Conservation (phyloP, 2,888 invertebrate genomes). For the Cephus pulcher region DNA sequence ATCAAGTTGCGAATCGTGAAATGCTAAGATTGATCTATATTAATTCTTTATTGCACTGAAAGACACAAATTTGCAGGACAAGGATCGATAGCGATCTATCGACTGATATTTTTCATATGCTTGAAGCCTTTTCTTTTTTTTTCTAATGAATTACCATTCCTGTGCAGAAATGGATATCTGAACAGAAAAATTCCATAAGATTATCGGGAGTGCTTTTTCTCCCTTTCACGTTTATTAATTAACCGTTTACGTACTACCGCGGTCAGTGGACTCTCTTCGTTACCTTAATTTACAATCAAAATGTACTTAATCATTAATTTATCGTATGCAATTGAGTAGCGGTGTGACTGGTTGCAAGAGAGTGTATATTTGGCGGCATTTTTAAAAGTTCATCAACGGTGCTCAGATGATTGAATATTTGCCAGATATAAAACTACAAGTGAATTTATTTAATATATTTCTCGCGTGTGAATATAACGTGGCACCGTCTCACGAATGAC, state of each 20-base stretch:
- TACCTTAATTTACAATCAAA: conserved; percentile 23
- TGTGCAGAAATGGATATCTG: background rate
- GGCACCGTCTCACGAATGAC: background rate
- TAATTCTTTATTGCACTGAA: background rate
- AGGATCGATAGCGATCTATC: background rate
- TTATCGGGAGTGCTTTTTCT: background rate
- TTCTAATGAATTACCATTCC: background rate
- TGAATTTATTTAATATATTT: conserved; percentile 1
- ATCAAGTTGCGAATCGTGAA: background rate
- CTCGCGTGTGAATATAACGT: background rate
- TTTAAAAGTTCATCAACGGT: background rate
- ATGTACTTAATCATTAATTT: conserved; percentile 21
- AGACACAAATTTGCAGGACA: background rate
- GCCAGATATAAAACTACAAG: background rate
- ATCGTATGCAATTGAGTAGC: conserved; percentile 3
- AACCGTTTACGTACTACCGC: background rate
- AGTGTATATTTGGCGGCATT: conserved; percentile 11
- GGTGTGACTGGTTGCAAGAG: conserved; percentile 13
- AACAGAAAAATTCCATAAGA: background rate
- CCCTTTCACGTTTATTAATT: background rate
- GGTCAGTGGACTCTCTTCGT: conserved; percentile 10
- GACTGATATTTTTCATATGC: background rate
- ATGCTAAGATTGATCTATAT: background rate
- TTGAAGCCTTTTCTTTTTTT: background rate
- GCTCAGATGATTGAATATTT: background rate